Evolutionary conservation across 1,140 invertebrate species (phyloP), one percentile per base, ranked within the genome.

Genomic region (Fopius arisanus): DNA sequence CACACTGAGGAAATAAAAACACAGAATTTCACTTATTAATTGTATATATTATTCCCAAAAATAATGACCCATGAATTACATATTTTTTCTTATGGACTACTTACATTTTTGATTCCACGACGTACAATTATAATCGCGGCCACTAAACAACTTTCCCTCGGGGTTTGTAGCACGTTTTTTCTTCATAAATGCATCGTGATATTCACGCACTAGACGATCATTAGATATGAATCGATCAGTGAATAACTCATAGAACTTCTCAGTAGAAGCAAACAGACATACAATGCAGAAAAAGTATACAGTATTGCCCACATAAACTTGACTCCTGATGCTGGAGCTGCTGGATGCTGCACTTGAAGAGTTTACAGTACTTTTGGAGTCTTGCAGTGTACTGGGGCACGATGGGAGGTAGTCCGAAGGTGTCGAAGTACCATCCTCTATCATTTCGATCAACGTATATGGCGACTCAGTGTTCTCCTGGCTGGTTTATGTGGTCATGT

Each of bases 381-480:
- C n/a, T n/a, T n/a, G n/a, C n/a, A n/a, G n/a, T n/a, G n/a, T n/a
- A n/a, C n/a, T n/a, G n/a, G 0, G 68, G 43, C 26, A 75, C 43
- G 48, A 75, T 51, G 66, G 74, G 68, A 2, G 68, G 70, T 12
- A 75, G 19, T 65, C 76, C 76, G 40, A 69, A 74, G 41, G 62
- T 72, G 29, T 77, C 72, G 67, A 74, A 77, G 51, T 69, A 77
- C 19, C 70, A 54, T 51, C 76, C 73, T 23, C 31, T 3, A 29
- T 70, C 70, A 67, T 68, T 6, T 48, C 66, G 16, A 62, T 69
- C 69, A 31, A 75, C 48, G 65, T 71, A 69, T 9, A 74, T 66
- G 12, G 63, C 75, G 51, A 77, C 51, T 72, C 75, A 74, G 51
- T 77, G 72, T 23, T 67, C n/a, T 41, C 76, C 76, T 2, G 76